A percentile compares a stretch with the other conserved stretches of the same genome.
Conservation (phyloP, 2,797 vertebrate species). For the Danio albolineatus region DNA sequence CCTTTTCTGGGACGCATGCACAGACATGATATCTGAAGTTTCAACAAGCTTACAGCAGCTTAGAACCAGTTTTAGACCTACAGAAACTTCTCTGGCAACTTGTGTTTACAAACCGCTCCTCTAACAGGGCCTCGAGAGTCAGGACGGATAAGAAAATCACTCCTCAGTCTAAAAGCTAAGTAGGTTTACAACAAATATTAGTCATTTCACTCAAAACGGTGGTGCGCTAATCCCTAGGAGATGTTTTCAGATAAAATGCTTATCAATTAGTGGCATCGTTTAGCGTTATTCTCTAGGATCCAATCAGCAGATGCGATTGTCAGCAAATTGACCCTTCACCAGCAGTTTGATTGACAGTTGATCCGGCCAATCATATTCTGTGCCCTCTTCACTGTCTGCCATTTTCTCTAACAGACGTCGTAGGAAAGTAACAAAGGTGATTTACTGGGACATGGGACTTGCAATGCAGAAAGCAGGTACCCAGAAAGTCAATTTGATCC, state of each 20-base stretch:
- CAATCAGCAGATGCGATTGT: not conserved
- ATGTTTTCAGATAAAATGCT: constrained; percentile 25
- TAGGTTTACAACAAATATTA: constrained; percentile 26
- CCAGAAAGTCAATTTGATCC: too few relatives aligned
- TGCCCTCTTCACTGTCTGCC: too few relatives aligned
- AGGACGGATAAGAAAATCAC: not conserved
- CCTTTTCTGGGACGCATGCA: constrained; percentile 73
- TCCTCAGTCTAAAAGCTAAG: constrained; percentile 14
- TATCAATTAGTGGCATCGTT: constrained; percentile 1
- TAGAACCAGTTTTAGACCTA: constrained; percentile 36
- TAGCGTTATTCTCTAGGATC: not conserved
- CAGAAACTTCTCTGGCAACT: constrained; percentile 7
- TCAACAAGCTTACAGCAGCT: constrained; percentile 73
- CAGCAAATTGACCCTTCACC: not conserved
- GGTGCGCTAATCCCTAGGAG: not conserved
- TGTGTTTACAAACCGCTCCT: constrained; percentile 14
- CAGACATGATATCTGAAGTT: constrained; percentile 78
- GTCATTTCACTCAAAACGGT: not conserved
- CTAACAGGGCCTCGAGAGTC: constrained; percentile 24
- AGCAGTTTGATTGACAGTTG: too few relatives aligned
- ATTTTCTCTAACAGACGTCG: too few relatives aligned
- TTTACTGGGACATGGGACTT: too few relatives aligned
- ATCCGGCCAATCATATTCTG: too few relatives aligned
- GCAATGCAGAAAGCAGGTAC: too few relatives aligned
- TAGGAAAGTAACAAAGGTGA: too few relatives aligned